Evolutionary conservation across 1,140 invertebrate species (phyloP).

Genomic region (Dermatophagoides farinae): DNA sequence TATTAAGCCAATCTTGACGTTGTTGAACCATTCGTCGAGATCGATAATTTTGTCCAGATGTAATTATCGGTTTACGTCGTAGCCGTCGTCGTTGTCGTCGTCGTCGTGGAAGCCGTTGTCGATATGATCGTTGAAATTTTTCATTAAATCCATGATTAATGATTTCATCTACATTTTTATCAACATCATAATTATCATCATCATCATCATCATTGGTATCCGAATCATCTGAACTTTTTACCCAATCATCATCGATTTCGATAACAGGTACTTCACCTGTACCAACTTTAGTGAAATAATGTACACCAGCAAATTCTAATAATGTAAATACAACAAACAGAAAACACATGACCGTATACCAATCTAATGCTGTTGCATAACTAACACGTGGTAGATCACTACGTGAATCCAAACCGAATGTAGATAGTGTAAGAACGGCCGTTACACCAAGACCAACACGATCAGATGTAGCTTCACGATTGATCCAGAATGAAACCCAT

Average conservation of each 20-base stretch:
- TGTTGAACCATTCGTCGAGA: too few relatives aligned
- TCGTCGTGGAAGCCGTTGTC: too few relatives aligned
- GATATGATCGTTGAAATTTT: too few relatives aligned
- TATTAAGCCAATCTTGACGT: too few relatives aligned
- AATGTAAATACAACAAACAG: constrained; percentile 79
- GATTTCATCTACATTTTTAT: neutral
- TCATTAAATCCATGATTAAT: too few relatives aligned
- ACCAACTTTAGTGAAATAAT: constrained; percentile 70
- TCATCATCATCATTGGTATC: neutral
- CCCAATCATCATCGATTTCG: constrained; percentile 15
- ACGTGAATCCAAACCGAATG: constrained; percentile 70
- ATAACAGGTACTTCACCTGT: constrained; percentile 15
- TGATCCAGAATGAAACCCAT: constrained; percentile 36
- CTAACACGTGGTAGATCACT: constrained; percentile 75
- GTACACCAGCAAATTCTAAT: constrained; percentile 76
- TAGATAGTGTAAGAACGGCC: constrained; percentile 69
- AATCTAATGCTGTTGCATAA: constrained; percentile 29
- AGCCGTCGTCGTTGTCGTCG: too few relatives aligned
- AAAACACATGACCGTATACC: constrained; percentile 74
- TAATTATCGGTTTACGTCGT: too few relatives aligned
- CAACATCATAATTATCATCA: too few relatives aligned
- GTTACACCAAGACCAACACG: constrained; percentile 47
- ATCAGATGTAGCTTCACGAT: constrained; percentile 25
- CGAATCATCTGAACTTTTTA: constrained; percentile 1
- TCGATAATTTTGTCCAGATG: too few relatives aligned